A percentile compares a stretch with the other conserved stretches of the same genome.
phyloP scores from a whole-genome alignment of 1,140 invertebrate species.

The Ptiloglossa arizonensis region DNA sequence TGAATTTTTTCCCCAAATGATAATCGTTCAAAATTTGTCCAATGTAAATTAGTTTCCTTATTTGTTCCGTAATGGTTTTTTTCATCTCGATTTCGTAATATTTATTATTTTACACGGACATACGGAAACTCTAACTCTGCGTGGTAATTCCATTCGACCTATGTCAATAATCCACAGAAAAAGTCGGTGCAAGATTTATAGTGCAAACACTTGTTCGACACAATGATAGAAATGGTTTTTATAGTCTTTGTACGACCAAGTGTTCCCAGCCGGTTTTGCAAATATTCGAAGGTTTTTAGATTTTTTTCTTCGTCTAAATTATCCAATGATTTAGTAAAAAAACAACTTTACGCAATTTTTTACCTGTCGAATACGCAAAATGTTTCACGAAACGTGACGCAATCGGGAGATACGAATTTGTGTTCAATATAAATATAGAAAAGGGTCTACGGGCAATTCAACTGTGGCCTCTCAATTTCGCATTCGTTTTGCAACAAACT shows the following conservation, averaged over 20 bases:
- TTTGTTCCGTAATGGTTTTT: not conserved
- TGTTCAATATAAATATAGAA: too few species aligned
- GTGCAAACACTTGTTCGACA: not conserved
- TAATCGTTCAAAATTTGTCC: too few species aligned
- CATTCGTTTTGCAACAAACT: too few species aligned
- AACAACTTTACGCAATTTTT: not conserved
- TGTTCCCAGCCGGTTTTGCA: slow-evolving; percentile 20
- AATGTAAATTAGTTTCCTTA: too few species aligned
- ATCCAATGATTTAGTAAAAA: slow-evolving; percentile 5
- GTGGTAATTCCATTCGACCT: not conserved
- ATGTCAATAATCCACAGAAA: not conserved
- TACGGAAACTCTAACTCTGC: not conserved
- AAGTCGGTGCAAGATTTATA: not conserved
- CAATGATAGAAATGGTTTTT: not conserved
- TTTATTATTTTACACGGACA: not conserved
- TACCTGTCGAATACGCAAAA: not conserved
- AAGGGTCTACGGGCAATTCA: too few species aligned
- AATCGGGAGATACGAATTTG: too few species aligned
- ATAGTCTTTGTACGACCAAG: not conserved
- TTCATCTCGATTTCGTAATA: not conserved
- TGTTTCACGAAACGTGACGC: not conserved
- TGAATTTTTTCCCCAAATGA: too few species aligned
- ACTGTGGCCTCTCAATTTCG: too few species aligned
- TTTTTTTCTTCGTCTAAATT: slow-evolving; percentile 19
- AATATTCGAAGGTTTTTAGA: slow-evolving; percentile 30